Conservation (phyloP, 2,888 invertebrate genomes). For the Drosophila rubida region DNA sequence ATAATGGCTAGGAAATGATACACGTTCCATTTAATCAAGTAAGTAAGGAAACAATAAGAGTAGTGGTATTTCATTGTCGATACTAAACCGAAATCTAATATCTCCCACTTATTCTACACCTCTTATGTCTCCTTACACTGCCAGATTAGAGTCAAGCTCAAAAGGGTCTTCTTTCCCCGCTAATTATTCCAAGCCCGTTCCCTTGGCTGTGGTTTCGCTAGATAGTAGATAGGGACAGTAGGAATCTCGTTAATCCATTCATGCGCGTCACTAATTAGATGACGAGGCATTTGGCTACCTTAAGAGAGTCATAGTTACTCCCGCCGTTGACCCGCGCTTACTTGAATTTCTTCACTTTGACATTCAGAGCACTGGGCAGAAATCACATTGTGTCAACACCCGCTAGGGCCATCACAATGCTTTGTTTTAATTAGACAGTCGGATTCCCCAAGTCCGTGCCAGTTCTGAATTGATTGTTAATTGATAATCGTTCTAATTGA, state of each 20-base stretch:
- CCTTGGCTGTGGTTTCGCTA: conserved; percentile 86
- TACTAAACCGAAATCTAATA: conserved; percentile 28
- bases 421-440: conserved; percentile 89
- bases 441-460: conserved; percentile 85
- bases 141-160: conserved; percentile 83
- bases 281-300: conserved; percentile 21
- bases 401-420: conserved; percentile 88
- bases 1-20: conserved; percentile 11
- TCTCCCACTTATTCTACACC: conserved; percentile 30
- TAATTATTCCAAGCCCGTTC: conserved; percentile 69
- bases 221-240: not conserved
- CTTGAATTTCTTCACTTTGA: conserved; percentile 88
- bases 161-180: conserved; percentile 91
- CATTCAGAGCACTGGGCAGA: conserved; percentile 87
- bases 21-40: conserved; percentile 33
- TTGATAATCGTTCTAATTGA: conserved; percentile 82
- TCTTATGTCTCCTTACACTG: conserved; percentile 28
- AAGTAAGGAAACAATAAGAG: conserved; percentile 31
- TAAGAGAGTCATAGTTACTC: conserved; percentile 9
- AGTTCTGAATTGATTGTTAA: conserved; percentile 75
- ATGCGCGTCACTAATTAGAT: conserved; percentile 35
- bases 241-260: not conserved
- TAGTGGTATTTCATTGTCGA: conserved; percentile 35
- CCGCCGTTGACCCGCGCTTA: conserved; percentile 65
- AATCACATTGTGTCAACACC: conserved; percentile 89